Base-by-base conservation (phyloP, 2,888 invertebrate species). In the Meiosimyza platycephala region DNA sequence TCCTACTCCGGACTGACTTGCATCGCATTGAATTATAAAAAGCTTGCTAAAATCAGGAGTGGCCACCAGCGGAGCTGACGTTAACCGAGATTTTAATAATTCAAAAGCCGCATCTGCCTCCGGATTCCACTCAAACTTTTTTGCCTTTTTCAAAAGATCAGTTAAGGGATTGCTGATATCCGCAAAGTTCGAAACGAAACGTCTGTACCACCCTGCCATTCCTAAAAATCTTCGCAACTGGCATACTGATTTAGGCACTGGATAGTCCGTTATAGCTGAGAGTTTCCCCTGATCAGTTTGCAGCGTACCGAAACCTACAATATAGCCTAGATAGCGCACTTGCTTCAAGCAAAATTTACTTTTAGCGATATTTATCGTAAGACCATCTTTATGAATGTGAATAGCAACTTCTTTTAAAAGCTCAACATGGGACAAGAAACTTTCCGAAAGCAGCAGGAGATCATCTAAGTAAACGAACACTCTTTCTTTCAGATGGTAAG, bases 41-140 rank as follows among this genome's bases (percentile, higher is more conserved):
- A 2, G 22, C 2, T 71, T 74, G 13, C 33, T 6, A 59, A 74
- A 76, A 62, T 76, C 72, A 15, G 74, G 73, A 64, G 71, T 74
- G 2, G 62, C 55, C 51, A 76, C 40, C 33, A 77, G 4, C 1
- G 76, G 75, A 5, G 75, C 72, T 9, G 68, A 51, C 1, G 72
- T 72, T 6, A 77, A 67, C 3, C 51, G 40, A 22, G 1, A 2
- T 1, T 22, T 22, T 2, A 22, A 22, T 22, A 22, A 22, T 2
- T 22, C 22, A 22, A 22, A 22, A 22, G 22, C 22, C 22, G 22
- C 2, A 22, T 22, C 22, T 1, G 22, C 22, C 16, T 55, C 18
- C 16, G 9, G 18, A 16, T n/a, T 16, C 55, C 55, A 55, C 16
- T 55, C 55, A 55, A 55, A 55, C 0, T n/a, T 55, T 5, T 15